Base-by-base conservation (phyloP, 2,888 invertebrate genomes). In the Flexamia atlantica region DNA sequence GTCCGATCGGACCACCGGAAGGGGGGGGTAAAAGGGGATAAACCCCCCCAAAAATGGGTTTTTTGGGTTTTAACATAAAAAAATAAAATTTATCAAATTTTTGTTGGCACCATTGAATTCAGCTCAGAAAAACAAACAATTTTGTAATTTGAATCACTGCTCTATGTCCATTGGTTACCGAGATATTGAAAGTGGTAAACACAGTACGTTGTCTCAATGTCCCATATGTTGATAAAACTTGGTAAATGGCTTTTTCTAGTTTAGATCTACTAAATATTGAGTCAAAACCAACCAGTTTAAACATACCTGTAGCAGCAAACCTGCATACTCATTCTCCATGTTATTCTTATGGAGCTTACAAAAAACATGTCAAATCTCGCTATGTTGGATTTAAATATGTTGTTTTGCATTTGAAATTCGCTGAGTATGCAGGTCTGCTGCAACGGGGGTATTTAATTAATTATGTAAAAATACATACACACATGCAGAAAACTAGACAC, bases 391-490 rank as follows among this genome's bases (percentile, higher is more conserved):
- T 36, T 36, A 7, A 9, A 36, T 36, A 9, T 36, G 36, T 36
- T 36, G 9, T 36, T 4, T 36, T 46, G 2, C 46, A 46, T 46
- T 46, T 9, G 46, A 46, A 46, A 46, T 46, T 46, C 46, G 46
- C 46, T 46, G 46, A 46, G 12, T 46, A 46, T 17, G 46, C 46
- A 46, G 12, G 14, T 46, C 12, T 46, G 46, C 46, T 46, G 46
- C 46, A 17, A 46, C 46, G 46, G 46, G 46, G 46, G 46, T 46
- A 46, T 46, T 36, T n/a, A n/a, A n/a, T n/a, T n/a, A n/a, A n/a
- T n/a, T n/a, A n/a, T n/a, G n/a, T n/a, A n/a, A n/a, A n/a, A n/a
- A n/a, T 9, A 40, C 40, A 40, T 40, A 40, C 40, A 40, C 5
- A 9, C 12, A 40, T 9, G 40, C 5, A 9, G 40, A 40, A 40